phyloP scores from a whole-genome alignment of 2,797 vertebrate genomes.

The Harpagifer antarcticus region DNA sequence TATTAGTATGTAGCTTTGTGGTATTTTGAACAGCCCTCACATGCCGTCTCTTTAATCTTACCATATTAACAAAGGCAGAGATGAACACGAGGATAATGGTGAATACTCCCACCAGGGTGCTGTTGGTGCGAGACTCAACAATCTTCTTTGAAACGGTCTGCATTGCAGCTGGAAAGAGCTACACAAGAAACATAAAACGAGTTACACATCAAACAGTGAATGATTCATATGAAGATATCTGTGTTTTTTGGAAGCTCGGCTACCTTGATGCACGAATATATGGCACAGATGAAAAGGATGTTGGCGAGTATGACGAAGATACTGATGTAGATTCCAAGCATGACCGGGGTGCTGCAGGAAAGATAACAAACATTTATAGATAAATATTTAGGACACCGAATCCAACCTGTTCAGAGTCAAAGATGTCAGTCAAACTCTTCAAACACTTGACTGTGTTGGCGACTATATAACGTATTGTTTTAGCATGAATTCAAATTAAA shows the following conservation, averaged over 20 bases:
- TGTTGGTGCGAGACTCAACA: constrained; percentile 92
- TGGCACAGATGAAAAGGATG: constrained; percentile 92
- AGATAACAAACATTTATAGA: constrained; percentile 15
- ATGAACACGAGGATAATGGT: constrained; percentile 93
- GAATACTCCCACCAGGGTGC: constrained; percentile 91
- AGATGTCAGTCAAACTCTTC: not conserved
- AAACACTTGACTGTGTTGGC: not conserved
- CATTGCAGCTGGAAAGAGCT: constrained; percentile 91
- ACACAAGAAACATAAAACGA: not conserved
- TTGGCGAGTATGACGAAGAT: constrained; percentile 91
- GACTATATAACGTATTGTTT: not conserved
- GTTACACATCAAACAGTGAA: not conserved
- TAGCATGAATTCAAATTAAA: not conserved
- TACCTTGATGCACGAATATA: constrained; percentile 94
- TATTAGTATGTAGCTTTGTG: not conserved
- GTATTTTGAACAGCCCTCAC: not conserved
- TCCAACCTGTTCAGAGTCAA: not conserved
- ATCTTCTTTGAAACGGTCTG: constrained; percentile 92
- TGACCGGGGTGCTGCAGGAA: constrained; percentile 88
- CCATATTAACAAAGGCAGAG: constrained; percentile 94
- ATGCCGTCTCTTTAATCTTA: constrained; percentile 54
- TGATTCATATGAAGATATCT: not conserved
- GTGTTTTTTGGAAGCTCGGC: constrained; percentile 22
- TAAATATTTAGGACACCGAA: not conserved
- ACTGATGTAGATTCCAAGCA: constrained; percentile 91